phyloP scores from a whole-genome alignment of 2,888 invertebrate species.

The Acanthacorydalis orientalis region DNA sequence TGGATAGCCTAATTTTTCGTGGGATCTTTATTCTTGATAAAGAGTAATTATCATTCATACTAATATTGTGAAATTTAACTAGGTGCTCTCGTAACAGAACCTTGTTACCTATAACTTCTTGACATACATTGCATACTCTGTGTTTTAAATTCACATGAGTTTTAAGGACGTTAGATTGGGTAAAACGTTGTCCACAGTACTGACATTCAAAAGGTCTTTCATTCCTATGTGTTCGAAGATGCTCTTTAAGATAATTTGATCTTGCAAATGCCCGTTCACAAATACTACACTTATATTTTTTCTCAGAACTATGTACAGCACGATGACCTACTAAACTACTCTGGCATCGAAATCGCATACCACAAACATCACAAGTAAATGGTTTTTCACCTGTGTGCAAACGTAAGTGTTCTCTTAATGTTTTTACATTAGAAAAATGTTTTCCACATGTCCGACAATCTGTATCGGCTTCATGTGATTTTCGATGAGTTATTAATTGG shows the following conservation, averaged over 20 bases:
- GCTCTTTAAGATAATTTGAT: conserved; percentile 16
- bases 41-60: too few relatives aligned
- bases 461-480: conserved; percentile 9
- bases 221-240: conserved; percentile 12
- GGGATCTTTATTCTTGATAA: too few relatives aligned
- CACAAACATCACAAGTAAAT: conserved; percentile 13
- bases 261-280: conserved; percentile 15
- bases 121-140: conserved; percentile 10
- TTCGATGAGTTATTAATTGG: conserved; percentile 11
- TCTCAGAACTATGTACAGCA: conserved; percentile 9
- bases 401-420: conserved; percentile 13
- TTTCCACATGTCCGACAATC: conserved; percentile 13
- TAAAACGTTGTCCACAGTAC: conserved; percentile 13
- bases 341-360: conserved; percentile 11
- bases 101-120: conserved; percentile 10
- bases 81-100: conserved; percentile 11
- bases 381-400: conserved; percentile 14
- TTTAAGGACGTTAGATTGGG: conserved; percentile 17
- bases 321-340: conserved; percentile 12
- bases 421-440: conserved; percentile 14
- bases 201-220: conserved; percentile 11
- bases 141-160: conserved; percentile 15
- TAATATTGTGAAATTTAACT: too few relatives aligned
- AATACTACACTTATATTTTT: conserved; percentile 12
- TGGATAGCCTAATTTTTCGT: too few relatives aligned